Conservation (phyloP, 2,888 invertebrate species). For the Drosophila infuscata region DNA sequence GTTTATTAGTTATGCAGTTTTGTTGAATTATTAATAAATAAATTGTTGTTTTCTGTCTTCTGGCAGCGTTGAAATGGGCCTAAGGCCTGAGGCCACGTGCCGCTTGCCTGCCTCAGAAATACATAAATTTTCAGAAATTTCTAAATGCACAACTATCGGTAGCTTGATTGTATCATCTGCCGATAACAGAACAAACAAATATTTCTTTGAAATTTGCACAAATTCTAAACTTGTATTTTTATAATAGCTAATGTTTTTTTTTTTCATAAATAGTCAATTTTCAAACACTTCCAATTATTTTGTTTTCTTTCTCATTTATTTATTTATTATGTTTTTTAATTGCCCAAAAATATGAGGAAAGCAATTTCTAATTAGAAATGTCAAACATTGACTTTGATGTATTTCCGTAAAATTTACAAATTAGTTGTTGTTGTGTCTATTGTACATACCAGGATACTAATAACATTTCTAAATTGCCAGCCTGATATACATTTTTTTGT, state of each 20-base stretch:
- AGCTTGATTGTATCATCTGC: not conserved
- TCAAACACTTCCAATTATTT: not conserved
- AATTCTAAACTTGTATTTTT: not conserved
- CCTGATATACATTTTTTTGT: conserved; percentile 21
- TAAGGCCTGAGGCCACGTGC: conserved; percentile 16
- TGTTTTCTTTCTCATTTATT: not conserved
- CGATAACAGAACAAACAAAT: not conserved
- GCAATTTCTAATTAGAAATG: conserved; percentile 27
- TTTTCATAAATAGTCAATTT: not conserved
- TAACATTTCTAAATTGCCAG: conserved; percentile 56
- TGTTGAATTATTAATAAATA: conserved; percentile 73
- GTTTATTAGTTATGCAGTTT: conserved; percentile 76
- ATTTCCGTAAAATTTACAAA: conserved; percentile 21
- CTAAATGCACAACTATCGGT: not conserved
- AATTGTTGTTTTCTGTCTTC: conserved; percentile 41
- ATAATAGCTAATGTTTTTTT: not conserved
- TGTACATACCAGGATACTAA: conserved; percentile 45
- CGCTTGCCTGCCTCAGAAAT: not conserved
- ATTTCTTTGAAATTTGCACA: not conserved
- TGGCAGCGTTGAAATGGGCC: conserved; percentile 16
- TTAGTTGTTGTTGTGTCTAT: conserved; percentile 8
- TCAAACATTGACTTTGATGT: conserved; percentile 49
- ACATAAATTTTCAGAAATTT: conserved; percentile 5
- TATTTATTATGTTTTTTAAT: conserved; percentile 8
- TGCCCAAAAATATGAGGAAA: not conserved